Evolutionary conservation across 2,113 vertebrate species (phyloP).

Genomic region (Gambusia affinis): DNA sequence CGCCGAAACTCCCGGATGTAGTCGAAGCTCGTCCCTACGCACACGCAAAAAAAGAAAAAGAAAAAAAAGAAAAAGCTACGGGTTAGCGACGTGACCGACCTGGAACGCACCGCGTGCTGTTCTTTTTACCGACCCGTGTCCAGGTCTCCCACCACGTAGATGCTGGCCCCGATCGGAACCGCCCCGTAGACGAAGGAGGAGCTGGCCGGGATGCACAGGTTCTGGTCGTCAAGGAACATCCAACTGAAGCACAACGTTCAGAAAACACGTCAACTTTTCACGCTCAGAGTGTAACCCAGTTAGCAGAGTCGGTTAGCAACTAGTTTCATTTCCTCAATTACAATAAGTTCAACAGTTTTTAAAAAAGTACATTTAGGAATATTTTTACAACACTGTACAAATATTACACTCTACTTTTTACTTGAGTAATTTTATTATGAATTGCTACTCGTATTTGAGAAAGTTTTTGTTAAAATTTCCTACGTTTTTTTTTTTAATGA

Average conservation of each 20-base stretch:
- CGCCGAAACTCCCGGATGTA: conserved; percentile 96
- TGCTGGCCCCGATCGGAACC: conserved; percentile 92
- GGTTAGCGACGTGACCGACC: background rate
- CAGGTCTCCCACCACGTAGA: conserved; percentile 98
- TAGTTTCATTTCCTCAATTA: too few relatives aligned
- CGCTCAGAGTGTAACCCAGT: background rate
- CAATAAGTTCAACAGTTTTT: too few relatives aligned
- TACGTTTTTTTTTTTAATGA: too few relatives aligned
- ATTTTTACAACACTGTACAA: too few relatives aligned
- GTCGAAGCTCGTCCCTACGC: conserved; percentile 91
- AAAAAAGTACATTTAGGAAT: too few relatives aligned
- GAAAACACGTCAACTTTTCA: background rate
- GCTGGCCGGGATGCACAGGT: conserved; percentile 91
- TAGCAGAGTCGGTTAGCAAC: background rate
- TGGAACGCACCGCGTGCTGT: rapidly evolving
- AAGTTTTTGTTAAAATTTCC: too few relatives aligned
- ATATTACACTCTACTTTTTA: too few relatives aligned
- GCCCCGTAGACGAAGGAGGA: conserved; percentile 97
- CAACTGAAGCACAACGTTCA: conserved; percentile 81
- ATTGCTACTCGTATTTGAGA: too few relatives aligned
- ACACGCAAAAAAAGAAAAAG: background rate
- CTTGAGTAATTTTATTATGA: too few relatives aligned
- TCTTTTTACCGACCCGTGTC: conserved; percentile 87
- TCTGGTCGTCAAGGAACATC: conserved; percentile 96
- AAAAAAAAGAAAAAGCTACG: background rate